These are phyloP conservation scores for Montifringilla adamsi DNA, from an alignment of 2,113 vertebrate species.

Conservation along the genomic window DNA sequence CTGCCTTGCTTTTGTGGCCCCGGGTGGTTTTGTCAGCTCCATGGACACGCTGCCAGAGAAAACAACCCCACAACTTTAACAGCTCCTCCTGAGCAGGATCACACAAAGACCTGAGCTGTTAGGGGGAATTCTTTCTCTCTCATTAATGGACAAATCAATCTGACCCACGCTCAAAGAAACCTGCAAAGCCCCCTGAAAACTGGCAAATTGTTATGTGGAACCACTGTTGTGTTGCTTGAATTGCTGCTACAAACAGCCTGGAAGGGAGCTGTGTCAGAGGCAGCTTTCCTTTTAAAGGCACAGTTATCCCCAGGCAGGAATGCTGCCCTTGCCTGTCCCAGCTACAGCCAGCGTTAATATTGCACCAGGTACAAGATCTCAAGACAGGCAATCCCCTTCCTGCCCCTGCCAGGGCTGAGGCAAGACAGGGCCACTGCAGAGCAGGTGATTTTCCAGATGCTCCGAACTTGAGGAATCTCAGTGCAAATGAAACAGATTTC, in stretches of 20 bases:
- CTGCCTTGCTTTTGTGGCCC: background rate
- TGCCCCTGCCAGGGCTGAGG: background rate
- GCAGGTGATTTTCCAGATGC: background rate
- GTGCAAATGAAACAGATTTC: background rate
- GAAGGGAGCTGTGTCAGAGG: background rate
- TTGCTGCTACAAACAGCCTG: background rate
- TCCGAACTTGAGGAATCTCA: background rate
- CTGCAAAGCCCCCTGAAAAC: background rate
- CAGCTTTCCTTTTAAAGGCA: background rate
- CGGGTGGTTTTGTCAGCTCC: conserved; percentile 29
- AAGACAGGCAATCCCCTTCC: background rate
- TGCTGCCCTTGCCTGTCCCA: background rate
- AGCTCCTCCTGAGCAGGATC: background rate
- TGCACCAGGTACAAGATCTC: background rate
- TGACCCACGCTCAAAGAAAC: background rate
- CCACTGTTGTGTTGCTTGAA: background rate
- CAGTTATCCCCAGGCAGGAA: background rate
- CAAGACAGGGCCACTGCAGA: background rate
- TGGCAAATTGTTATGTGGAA: background rate
- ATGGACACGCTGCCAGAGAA: conserved; percentile 22
- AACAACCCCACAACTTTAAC: background rate
- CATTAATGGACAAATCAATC: background rate
- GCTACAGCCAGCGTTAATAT: background rate
- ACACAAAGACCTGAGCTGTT: background rate
- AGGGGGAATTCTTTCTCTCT: background rate